Evolutionary conservation across 2,797 vertebrate species (phyloP).

Genomic region (Squalus acanthias): DNA sequence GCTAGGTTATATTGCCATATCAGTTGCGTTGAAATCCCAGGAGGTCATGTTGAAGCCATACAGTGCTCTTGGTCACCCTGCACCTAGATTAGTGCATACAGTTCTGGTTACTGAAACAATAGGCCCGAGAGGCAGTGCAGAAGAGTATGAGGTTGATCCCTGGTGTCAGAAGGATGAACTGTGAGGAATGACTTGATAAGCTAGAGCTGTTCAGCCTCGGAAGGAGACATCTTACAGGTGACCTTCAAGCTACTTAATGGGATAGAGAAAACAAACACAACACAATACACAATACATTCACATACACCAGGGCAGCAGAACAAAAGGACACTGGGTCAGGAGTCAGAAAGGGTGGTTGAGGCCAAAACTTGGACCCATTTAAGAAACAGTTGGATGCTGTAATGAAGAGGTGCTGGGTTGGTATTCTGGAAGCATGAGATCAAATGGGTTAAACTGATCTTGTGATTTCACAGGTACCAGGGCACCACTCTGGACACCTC

Average conservation of each 20-base stretch:
- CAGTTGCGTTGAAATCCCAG: background rate
- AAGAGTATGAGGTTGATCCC: background rate
- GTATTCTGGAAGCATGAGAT: background rate
- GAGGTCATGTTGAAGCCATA: background rate
- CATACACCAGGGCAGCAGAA: background rate
- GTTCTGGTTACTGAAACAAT: background rate
- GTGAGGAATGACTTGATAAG: background rate
- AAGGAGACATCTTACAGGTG: background rate
- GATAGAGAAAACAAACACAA: background rate
- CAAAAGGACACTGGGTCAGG: too few species aligned
- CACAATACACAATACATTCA: background rate
- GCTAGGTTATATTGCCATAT: background rate
- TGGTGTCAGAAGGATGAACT: background rate
- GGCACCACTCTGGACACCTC: background rate
- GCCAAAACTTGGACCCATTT: background rate
- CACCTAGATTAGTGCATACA: background rate
- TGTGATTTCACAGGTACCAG: background rate
- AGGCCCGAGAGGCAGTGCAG: background rate
- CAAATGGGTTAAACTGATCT: background rate
- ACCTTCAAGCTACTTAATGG: background rate
- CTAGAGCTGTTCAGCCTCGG: background rate
- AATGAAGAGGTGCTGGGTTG: background rate
- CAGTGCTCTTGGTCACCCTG: background rate
- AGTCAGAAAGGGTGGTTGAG: background rate
- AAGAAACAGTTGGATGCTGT: background rate